A percentile compares a stretch with the other conserved stretches of the same genome.
Evolutionary conservation across 1,140 invertebrate genomes (phyloP).

Genomic region (Lepidurus arcticus): DNA sequence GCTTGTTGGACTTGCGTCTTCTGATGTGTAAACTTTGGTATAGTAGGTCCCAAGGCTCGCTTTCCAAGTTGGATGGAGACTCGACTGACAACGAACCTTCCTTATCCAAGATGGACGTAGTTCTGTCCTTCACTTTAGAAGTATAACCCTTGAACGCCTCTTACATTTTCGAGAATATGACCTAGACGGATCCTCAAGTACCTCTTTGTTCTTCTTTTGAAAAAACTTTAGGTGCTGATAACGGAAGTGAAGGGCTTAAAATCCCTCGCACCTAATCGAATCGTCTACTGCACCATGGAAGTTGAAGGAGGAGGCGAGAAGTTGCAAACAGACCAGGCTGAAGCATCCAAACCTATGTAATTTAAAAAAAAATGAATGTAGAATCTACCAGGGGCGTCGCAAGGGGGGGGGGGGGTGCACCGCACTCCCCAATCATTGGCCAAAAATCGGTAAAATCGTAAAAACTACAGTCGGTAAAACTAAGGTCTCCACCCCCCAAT

Average conservation of each 20-base stretch:
- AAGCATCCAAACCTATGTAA: conserved; percentile 96
- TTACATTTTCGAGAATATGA: neutral
- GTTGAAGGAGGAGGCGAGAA: conserved; percentile 92
- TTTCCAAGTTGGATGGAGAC: conserved; percentile 86
- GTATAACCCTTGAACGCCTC: conserved; percentile 52
- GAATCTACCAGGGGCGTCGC: too few relatives aligned
- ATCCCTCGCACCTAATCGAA: conserved; percentile 89
- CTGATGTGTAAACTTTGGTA: conserved; percentile 37
- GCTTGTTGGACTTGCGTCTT: conserved; percentile 23
- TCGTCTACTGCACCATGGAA: conserved; percentile 99
- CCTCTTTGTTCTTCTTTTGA: conserved; percentile 31
- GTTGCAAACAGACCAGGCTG: conserved; percentile 97
- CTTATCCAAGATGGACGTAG: conserved; percentile 93
- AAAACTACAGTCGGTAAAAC: too few relatives aligned
- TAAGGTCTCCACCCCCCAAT: too few relatives aligned
- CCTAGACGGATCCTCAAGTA: neutral
- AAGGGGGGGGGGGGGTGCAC: too few relatives aligned
- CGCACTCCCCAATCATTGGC: too few relatives aligned
- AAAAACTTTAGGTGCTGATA: conserved; percentile 70
- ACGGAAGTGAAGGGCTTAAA: conserved; percentile 99
- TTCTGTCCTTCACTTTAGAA: conserved; percentile 92
- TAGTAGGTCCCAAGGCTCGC: conserved; percentile 80
- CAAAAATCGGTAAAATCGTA: too few relatives aligned
- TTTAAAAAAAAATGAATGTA: conserved; percentile 39
- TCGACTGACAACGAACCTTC: conserved; percentile 84